Base-by-base conservation (phyloP, 1,140 invertebrate genomes). In the Macrocentrus cingulum region DNA sequence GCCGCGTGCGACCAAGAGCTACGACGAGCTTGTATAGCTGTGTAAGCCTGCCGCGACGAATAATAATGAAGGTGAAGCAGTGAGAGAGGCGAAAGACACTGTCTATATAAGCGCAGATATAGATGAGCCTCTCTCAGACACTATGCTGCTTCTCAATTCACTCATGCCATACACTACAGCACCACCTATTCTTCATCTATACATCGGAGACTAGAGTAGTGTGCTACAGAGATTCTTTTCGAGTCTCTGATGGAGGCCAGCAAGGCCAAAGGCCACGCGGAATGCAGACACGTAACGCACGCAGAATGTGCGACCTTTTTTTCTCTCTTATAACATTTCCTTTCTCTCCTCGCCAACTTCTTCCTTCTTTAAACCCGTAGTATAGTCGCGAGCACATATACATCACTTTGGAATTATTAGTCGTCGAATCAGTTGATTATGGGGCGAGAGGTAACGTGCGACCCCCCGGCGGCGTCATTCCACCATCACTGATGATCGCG, bases 241-340 rank as follows among this genome's bases (percentile, higher is more conserved):
- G 23, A 25, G 18, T 29, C 20, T 36, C 15, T 19, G 19, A 41
- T 39, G 13, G 49, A 45, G 7, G 34, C 59, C 34, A 36, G 53
- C 42, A 62, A 61, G 64, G 66, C 61, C 67, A 72, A 71, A 68
- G 72, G 70, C 70, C 70, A 75, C 62, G 56, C 60, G 70, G 72
- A 76, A 76, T 74, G 72, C 74, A 74, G 71, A 75, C 69, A 74
- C 74, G 73, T 75, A 74, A 73, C 61, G 73, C 65, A 67, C 66
- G 66, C 69, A 70, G 72, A 76, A 74, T 75, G 72, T 63, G 44
- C 11, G 39, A 41, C 48, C 13, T 44, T 32, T 36, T 23, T 16
- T 25, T 57, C 39, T 49, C 25, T 44, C 41, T 55, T 32, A 41
- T 42, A 54, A 48, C 50, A 44, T 39, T 36, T 59, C 16, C 32